Conservation (phyloP, 2,113 vertebrate genomes). For the Corydoras maculifer region DNA sequence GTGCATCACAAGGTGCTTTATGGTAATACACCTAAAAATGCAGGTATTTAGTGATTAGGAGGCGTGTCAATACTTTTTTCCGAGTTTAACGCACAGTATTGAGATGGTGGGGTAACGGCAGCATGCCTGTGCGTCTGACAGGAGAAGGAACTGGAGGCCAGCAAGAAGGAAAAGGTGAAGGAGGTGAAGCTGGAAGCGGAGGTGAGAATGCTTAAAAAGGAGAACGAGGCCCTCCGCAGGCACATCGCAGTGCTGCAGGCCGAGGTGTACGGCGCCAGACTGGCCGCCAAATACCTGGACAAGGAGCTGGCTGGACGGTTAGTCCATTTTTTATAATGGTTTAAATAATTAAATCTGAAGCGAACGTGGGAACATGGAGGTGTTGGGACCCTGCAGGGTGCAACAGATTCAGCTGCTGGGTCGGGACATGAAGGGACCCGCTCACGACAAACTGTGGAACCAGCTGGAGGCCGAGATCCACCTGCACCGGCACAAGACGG, state of each 20-base stretch:
- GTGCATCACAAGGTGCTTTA: too few relatives aligned
- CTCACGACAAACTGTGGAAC: conserved; percentile 98
- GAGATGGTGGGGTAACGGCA: not conserved
- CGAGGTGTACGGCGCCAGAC: conserved; percentile 92
- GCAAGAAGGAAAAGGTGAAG: conserved; percentile 87
- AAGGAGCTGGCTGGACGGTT: conserved; percentile 96
- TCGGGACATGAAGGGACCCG: conserved; percentile 96
- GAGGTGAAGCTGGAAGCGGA: conserved; percentile 89
- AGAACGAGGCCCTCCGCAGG: conserved; percentile 92
- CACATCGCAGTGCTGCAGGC: conserved; percentile 97
- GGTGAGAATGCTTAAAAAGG: conserved; percentile 81
- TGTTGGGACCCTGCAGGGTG: conserved; percentile 63
- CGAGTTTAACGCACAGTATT: too few relatives aligned
- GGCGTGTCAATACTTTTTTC: too few relatives aligned
- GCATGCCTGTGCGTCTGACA: conserved; percentile 40
- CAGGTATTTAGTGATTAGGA: too few relatives aligned
- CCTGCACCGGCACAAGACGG: conserved; percentile 95
- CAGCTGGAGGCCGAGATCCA: conserved; percentile 97
- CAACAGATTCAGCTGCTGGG: conserved; percentile 96
- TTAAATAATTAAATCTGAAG: too few relatives aligned
- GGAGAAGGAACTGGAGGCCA: conserved; percentile 87
- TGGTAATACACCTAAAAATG: too few relatives aligned
- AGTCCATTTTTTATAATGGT: too few relatives aligned
- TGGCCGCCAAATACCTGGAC: conserved; percentile 96
- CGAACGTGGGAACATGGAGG: too few relatives aligned